Percentiles rank a stretch among this genome's conserved stretches.
Evolutionary conservation across 2,797 vertebrate genomes (phyloP).

Genomic region (Rallus crepitans): DNA sequence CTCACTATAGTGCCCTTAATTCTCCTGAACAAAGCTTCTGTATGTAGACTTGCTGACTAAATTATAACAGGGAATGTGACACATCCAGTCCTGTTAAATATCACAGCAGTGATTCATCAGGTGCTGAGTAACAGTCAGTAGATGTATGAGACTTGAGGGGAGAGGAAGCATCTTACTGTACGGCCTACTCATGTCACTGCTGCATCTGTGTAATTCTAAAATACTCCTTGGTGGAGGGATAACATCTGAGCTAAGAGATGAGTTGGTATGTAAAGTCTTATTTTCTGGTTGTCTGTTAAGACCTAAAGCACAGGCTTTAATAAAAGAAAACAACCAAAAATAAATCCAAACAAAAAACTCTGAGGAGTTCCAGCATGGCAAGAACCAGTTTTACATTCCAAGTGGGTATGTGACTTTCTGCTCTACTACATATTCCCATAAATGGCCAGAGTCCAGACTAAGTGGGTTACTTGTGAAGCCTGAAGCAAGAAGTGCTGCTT

Average conservation of each 20-base stretch:
- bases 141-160: background rate
- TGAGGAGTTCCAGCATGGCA: background rate
- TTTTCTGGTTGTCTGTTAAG: background rate
- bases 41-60: background rate
- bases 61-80: background rate
- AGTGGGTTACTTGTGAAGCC: background rate
- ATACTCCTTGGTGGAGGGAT: background rate
- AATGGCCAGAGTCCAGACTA: background rate
- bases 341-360: background rate
- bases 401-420: background rate
- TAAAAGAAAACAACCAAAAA: background rate
- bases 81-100: background rate
- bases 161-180: background rate
- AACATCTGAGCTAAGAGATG: background rate
- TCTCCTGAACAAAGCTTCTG: background rate
- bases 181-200: background rate
- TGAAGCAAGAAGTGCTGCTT: background rate
- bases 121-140: constrained; percentile 12
- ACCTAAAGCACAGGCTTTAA: background rate
- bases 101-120: constrained; percentile 29
- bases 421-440: constrained; percentile 12
- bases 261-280: background rate
- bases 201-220: background rate
- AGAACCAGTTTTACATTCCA: background rate
- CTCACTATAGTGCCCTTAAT: background rate